phyloP scores from a whole-genome alignment of 2,113 vertebrate genomes.

The Hepsetus odoe region DNA sequence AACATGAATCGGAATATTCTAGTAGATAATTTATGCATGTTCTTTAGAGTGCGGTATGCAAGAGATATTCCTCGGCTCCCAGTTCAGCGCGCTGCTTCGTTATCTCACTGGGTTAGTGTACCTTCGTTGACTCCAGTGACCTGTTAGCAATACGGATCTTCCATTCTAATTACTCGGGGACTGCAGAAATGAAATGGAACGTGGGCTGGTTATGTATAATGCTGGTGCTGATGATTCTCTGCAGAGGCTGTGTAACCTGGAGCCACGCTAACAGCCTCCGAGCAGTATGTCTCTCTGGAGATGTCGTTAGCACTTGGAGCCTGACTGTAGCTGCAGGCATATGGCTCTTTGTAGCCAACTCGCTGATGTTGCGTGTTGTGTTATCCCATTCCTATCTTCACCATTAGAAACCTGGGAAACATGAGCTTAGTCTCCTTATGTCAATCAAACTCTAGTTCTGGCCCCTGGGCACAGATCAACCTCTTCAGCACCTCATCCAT shows the following conservation, averaged over 20 bases:
- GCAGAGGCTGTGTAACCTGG: slow-evolving; percentile 42
- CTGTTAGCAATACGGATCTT: slow-evolving; percentile 33
- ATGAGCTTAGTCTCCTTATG: slow-evolving; percentile 55
- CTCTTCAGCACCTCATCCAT: slow-evolving; percentile 47
- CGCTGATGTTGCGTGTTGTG: slow-evolving; percentile 40
- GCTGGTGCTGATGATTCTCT: slow-evolving; percentile 32
- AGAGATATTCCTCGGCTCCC: neutral
- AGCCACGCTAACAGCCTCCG: slow-evolving; percentile 51
- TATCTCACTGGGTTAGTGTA: slow-evolving; percentile 24
- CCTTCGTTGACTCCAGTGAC: slow-evolving; percentile 35
- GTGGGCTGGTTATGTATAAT: slow-evolving; percentile 26
- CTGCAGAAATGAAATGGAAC: slow-evolving; percentile 9
- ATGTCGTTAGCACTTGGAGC: slow-evolving; percentile 47
- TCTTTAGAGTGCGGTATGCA: neutral
- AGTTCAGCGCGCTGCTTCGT: slow-evolving; percentile 15
- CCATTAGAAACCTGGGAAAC: slow-evolving; percentile 26
- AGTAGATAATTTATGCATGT: slow-evolving; percentile 11
- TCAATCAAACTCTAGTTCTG: slow-evolving; percentile 60
- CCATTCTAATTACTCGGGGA: slow-evolving; percentile 34
- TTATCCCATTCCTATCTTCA: slow-evolving; percentile 43
- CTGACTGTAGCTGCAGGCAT: slow-evolving; percentile 43
- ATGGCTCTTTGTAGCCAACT: slow-evolving; percentile 57
- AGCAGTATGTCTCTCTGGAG: slow-evolving; percentile 57
- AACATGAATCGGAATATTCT: slow-evolving; percentile 15
- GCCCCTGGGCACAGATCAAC: slow-evolving; percentile 56